Conservation (phyloP, 1,140 invertebrate species). For the Pomacea maculata region DNA sequence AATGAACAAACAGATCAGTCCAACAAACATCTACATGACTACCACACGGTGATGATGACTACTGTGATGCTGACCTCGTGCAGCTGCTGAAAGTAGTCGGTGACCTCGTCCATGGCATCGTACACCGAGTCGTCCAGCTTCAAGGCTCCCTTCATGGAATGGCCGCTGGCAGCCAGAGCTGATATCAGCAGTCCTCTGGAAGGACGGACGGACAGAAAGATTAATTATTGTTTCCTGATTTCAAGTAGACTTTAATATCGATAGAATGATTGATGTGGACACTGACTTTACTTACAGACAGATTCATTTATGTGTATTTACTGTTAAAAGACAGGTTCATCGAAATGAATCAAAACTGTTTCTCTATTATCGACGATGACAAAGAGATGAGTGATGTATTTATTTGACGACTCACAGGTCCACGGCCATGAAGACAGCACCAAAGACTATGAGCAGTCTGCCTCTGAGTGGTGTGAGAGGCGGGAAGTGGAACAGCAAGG, state of each 20-base stretch:
- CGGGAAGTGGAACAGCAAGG: neutral
- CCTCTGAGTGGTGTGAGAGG: neutral
- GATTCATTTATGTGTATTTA: too few species aligned
- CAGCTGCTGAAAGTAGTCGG: neutral
- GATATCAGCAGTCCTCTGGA: constrained; percentile 1
- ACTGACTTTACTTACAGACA: too few species aligned
- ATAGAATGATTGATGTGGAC: too few species aligned
- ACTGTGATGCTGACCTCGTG: neutral
- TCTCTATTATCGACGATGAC: too few species aligned
- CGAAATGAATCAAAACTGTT: too few species aligned
- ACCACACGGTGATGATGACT: neutral
- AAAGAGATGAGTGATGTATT: too few species aligned
- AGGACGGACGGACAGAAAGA: too few species aligned
- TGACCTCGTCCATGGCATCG: constrained; percentile 11
- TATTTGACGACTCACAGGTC: neutral
- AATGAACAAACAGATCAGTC: too few species aligned
- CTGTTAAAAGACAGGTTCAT: too few species aligned
- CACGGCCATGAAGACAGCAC: neutral
- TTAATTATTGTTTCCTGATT: too few species aligned
- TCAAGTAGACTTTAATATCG: too few species aligned
- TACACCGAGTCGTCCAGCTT: neutral
- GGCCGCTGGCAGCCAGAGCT: neutral
- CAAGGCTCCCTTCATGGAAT: neutral
- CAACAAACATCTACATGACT: too few species aligned
- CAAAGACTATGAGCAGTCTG: neutral